These are phyloP conservation scores for Lepus oiostolus DNA, from an alignment of 2,797 vertebrate species.

Conservation along the genomic window DNA sequence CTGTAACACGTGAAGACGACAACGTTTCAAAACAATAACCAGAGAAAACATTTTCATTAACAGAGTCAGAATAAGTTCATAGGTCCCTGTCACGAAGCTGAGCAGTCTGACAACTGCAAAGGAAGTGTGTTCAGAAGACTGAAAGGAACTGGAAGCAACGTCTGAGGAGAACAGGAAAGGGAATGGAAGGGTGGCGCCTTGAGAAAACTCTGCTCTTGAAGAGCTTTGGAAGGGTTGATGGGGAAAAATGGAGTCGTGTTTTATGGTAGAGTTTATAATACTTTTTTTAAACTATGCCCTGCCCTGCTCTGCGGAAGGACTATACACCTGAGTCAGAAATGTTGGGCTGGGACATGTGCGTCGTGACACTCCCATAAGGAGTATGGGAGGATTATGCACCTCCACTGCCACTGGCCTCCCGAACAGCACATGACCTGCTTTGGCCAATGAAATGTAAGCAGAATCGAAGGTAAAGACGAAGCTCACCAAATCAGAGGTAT, in stretches of 20 bases:
- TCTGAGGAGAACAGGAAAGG: constrained; percentile 28
- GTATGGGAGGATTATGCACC: background rate
- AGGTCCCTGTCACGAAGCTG: background rate
- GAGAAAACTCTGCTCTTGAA: constrained; percentile 56
- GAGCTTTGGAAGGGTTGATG: background rate
- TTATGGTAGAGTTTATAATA: constrained; percentile 21
- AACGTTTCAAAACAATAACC: constrained; percentile 37
- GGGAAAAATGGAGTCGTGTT: background rate
- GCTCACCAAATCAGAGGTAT: background rate
- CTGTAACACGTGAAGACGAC: background rate
- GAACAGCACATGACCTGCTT: background rate
- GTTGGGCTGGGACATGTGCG: background rate
- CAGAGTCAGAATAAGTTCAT: background rate
- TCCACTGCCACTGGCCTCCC: background rate
- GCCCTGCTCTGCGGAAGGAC: background rate
- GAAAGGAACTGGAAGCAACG: constrained; percentile 2
- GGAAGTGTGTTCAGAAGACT: background rate
- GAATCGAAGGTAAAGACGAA: constrained; percentile 24
- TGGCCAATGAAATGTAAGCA: background rate
- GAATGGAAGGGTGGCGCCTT: background rate
- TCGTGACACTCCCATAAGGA: background rate
- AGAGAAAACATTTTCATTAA: constrained; percentile 4
- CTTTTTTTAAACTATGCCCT: background rate
- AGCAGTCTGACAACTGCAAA: background rate
- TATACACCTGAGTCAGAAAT: background rate